A percentile compares a stretch with the other conserved stretches of the same genome.
Conservation (phyloP, 2,888 invertebrate genomes). For the Anticlea derivata region DNA sequence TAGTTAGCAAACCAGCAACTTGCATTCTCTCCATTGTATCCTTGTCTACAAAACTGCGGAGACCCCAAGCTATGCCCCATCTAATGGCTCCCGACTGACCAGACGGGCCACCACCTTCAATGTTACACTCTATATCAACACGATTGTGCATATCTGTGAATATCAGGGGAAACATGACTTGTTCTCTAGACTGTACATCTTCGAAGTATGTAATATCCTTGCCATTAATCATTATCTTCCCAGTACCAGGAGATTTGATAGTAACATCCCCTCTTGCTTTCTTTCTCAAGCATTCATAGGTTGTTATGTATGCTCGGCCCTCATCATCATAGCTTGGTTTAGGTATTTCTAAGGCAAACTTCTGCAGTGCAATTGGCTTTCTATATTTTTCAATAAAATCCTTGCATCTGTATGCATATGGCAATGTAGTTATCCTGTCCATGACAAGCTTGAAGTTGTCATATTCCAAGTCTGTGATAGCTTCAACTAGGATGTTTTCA, state of each 20-base stretch:
- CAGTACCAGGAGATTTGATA: constrained; percentile 92
- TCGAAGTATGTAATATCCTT: constrained; percentile 90
- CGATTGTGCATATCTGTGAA: constrained; percentile 89
- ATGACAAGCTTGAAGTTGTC: constrained; percentile 88
- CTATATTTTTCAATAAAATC: constrained; percentile 90
- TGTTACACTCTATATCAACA: constrained; percentile 92
- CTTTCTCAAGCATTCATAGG: constrained; percentile 89
- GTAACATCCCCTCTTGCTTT: constrained; percentile 90
- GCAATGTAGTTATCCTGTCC: constrained; percentile 87
- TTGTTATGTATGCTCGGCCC: constrained; percentile 88
- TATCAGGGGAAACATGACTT: constrained; percentile 94
- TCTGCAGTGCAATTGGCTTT: constrained; percentile 83
- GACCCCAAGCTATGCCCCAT: constrained; percentile 92
- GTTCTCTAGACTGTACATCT: constrained; percentile 88
- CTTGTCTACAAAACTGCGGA: constrained; percentile 92
- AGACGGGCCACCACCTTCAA: constrained; percentile 88
- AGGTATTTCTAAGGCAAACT: constrained; percentile 85
- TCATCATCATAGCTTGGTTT: constrained; percentile 87
- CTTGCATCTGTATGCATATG: constrained; percentile 87
- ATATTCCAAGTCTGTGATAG: constrained; percentile 87
- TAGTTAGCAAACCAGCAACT: constrained; percentile 93
- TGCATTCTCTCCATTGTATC: constrained; percentile 93
- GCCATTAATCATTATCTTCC: constrained; percentile 92
- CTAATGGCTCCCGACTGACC: constrained; percentile 95
- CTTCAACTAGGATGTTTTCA: constrained; percentile 86